Conservation (phyloP, 2,113 vertebrate genomes). For the Leptobrachium ailaonicum region DNA sequence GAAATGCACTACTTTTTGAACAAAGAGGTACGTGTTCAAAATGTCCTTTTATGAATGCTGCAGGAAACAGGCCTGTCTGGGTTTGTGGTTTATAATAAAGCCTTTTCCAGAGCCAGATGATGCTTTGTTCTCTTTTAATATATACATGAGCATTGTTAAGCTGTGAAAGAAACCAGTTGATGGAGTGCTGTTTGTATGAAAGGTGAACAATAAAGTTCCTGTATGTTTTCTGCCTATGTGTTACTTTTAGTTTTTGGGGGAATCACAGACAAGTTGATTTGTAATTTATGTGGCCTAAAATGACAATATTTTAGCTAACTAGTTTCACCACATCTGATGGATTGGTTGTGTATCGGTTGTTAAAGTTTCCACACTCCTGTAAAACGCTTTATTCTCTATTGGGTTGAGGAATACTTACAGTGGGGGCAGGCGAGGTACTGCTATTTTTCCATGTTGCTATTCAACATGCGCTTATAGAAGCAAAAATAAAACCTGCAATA, state of each 20-base stretch:
- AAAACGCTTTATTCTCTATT: no score
- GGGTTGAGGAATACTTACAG: no score
- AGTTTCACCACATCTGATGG: no score
- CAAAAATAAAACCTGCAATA: no score
- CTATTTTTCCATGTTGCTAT: no score
- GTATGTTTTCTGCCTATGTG: constrained; percentile 57
- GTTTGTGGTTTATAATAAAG: constrained; percentile 63
- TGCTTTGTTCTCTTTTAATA: constrained; percentile 75
- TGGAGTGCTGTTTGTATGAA: constrained; percentile 80
- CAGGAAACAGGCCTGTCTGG: constrained; percentile 72
- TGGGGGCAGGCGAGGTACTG: no score
- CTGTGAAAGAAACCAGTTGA: constrained; percentile 82
- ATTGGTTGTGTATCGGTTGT: no score
- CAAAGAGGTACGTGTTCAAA: constrained; percentile 61
- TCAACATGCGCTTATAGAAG: no score
- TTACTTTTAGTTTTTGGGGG: constrained; percentile 52
- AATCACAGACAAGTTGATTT: no score
- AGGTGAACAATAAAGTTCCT: constrained; percentile 86
- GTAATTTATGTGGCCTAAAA: not conserved
- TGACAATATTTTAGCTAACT: no score
- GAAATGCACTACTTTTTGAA: constrained; percentile 72
- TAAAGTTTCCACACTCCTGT: no score
- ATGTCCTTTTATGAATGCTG: constrained; percentile 73
- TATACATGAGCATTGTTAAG: constrained; percentile 78
- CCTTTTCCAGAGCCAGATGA: constrained; percentile 69